A percentile compares a stretch with the other conserved stretches of the same genome.
These are phyloP conservation scores for Orius insidiosus DNA, from an alignment of 1,140 invertebrate species.

Conservation along the genomic window DNA sequence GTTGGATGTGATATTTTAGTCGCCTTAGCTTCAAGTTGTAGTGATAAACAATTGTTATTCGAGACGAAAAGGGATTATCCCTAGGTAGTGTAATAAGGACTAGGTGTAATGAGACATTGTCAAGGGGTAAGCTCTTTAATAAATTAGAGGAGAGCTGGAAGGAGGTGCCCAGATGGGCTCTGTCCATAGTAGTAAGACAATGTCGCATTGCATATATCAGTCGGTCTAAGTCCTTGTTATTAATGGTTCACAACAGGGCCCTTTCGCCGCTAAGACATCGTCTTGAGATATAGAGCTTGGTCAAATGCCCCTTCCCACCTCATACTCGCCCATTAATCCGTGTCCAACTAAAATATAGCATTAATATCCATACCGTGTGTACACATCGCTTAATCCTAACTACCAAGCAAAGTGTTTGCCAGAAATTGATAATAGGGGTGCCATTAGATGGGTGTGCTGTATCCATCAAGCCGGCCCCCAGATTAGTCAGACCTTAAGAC, in stretches of 20 bases:
- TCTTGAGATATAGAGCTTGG: conserved; percentile 15
- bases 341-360: conserved; percentile 17
- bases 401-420: conserved; percentile 9
- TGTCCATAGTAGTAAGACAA: conserved; percentile 13
- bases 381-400: conserved; percentile 15
- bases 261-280: neutral
- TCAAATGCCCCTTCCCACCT: no score
- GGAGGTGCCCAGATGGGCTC: conserved; percentile 5
- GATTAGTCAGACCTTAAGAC: conserved; percentile 13
- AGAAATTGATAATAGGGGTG: conserved; percentile 13
- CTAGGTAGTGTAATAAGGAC: neutral
- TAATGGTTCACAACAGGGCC: no score
- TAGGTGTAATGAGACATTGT: conserved; percentile 8
- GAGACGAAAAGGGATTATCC: neutral
- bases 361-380: conserved; percentile 17
- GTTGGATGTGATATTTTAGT: no score
- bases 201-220: conserved; percentile 17
- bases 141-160: conserved; percentile 12
- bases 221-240: conserved; percentile 13
- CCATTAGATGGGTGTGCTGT: conserved; percentile 13
- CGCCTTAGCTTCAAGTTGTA: no score
- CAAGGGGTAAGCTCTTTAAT: conserved; percentile 14
- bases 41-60: conserved; percentile 5
- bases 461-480: conserved; percentile 9
- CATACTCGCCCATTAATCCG: conserved; percentile 13